phyloP scores from a whole-genome alignment of 2,113 vertebrate genomes.

The Cyprinodon tularosa region DNA sequence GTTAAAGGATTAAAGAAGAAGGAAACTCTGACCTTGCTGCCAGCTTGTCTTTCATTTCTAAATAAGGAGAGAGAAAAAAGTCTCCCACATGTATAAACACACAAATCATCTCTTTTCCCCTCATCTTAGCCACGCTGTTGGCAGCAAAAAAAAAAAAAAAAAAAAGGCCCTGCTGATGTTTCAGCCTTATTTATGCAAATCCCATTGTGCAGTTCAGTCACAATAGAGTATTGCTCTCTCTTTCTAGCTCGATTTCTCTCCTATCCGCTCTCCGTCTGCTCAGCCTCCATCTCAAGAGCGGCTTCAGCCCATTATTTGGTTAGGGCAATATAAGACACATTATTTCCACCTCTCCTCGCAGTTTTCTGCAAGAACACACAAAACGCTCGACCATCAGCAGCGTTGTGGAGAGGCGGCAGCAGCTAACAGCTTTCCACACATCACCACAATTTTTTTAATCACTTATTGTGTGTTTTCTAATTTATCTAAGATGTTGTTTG shows the following conservation, averaged over 20 bases:
- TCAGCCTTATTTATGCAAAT: slow-evolving; percentile 83
- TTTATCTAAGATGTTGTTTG: not conserved
- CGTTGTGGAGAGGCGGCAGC: slow-evolving; percentile 13
- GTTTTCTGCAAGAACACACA: slow-evolving; percentile 38
- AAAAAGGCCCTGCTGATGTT: slow-evolving; percentile 70
- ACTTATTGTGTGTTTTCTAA: not conserved
- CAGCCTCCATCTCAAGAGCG: slow-evolving; percentile 65
- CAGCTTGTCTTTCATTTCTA: slow-evolving; percentile 24
- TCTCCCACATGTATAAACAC: not conserved
- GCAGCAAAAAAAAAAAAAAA: slow-evolving; percentile 48
- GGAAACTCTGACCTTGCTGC: slow-evolving; percentile 34
- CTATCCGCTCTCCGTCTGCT: slow-evolving; percentile 55
- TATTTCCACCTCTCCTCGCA: slow-evolving; percentile 49
- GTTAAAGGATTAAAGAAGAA: slow-evolving; percentile 29
- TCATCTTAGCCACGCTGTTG: slow-evolving; percentile 63
- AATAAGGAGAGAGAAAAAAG: not conserved
- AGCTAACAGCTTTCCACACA: not conserved
- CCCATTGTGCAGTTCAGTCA: slow-evolving; percentile 79
- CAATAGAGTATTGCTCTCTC: slow-evolving; percentile 70
- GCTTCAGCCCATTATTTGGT: slow-evolving; percentile 63
- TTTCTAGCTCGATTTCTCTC: slow-evolving; percentile 42
- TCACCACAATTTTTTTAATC: not conserved
- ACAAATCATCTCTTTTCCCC: slow-evolving; percentile 32
- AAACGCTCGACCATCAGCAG: slow-evolving; percentile 17
- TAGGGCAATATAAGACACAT: slow-evolving; percentile 49